Base-by-base conservation (phyloP, 1,140 invertebrate species). In the Calliopsis andreniformis region DNA sequence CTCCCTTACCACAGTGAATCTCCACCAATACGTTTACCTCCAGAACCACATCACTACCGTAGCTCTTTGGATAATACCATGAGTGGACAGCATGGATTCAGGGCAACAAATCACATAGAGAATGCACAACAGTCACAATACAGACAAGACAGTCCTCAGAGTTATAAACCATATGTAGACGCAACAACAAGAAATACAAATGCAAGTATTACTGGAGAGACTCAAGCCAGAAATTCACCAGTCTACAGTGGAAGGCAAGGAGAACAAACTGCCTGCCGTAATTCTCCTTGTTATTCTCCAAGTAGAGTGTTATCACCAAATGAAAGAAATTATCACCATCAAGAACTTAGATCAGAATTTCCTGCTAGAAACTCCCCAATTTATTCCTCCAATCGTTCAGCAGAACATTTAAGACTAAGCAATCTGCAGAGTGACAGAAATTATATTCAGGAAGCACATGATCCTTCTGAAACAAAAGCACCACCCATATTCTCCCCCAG, bases 131-230 rank as follows among this genome's bases (percentile, higher is more conserved):
- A 77, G 23, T 35, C 66, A 10, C 86, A 83, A 35, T 87, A 82
- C 92, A 94, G 93, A 69, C 87, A 85, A 32, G 87, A 89, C 10
- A 88, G 83, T 77, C 32, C 82, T 1, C 88, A 86, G 63, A 62
- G 76, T 53, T 88, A 88, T 39, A 91, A 92, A 30, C 87, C 87
- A 14, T 89, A 88, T 53, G 64, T 87, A 10, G 90, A 91, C 6
- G 56, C 78, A 49, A 63, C 63, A 23, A 28, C 84, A 8, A 83
- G 85, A 72, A 76, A 47, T 63, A 64, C 82, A 28, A 86, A 77
- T 51, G 30, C 82, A 18, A 87, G 69, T 28, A 90, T 90, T 25
- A 73, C 85, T 23, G 84, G 79, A 8, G 89, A 91, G 0, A 32
- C 78, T 1, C 87, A 88, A 25, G 63, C 86, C 4, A 83, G 89